Percentiles rank a stretch among this genome's conserved stretches.
Conservation (phyloP, 2,888 invertebrate species). For the Aproaerema taeniolella region DNA sequence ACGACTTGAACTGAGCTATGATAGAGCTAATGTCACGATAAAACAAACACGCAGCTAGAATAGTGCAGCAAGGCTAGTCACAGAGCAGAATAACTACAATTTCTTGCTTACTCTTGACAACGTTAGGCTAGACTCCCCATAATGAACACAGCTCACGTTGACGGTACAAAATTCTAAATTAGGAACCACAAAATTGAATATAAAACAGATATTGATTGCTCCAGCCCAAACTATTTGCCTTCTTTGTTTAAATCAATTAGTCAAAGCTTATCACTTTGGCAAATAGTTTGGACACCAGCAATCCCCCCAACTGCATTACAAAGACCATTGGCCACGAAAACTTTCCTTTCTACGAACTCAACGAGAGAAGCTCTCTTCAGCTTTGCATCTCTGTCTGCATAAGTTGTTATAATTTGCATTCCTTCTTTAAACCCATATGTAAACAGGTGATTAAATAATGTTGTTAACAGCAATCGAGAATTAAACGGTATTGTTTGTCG, state of each 20-base stretch:
- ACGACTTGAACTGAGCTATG: slow-evolving; percentile 49
- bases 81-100: slow-evolving; percentile 40
- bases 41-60: slow-evolving; percentile 67
- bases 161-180: slow-evolving; percentile 28
- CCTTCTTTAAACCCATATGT: slow-evolving; percentile 38
- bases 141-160: slow-evolving; percentile 34
- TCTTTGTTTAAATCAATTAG: neutral
- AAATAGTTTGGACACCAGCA: slow-evolving; percentile 16
- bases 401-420: slow-evolving; percentile 38
- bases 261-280: slow-evolving; percentile 6
- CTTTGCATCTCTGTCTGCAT: slow-evolving; percentile 65
- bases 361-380: slow-evolving; percentile 32
- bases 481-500: slow-evolving; percentile 67
- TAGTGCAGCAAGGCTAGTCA: slow-evolving; percentile 66
- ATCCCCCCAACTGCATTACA: slow-evolving; percentile 11
- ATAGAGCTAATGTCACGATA: slow-evolving; percentile 63
- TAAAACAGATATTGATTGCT: neutral
- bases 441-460: slow-evolving; percentile 42
- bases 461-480: slow-evolving; percentile 36
- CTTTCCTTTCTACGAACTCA: slow-evolving; percentile 21
- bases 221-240: slow-evolving; percentile 14
- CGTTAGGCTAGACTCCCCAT: slow-evolving; percentile 31
- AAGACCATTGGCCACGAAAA: slow-evolving; percentile 21
- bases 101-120: slow-evolving; percentile 37
- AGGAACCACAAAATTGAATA: slow-evolving; percentile 13